Percentiles rank a stretch among this genome's conserved stretches.
phyloP scores from a whole-genome alignment of 2,113 vertebrate species.

The Tympanuchus pallidicinctus region DNA sequence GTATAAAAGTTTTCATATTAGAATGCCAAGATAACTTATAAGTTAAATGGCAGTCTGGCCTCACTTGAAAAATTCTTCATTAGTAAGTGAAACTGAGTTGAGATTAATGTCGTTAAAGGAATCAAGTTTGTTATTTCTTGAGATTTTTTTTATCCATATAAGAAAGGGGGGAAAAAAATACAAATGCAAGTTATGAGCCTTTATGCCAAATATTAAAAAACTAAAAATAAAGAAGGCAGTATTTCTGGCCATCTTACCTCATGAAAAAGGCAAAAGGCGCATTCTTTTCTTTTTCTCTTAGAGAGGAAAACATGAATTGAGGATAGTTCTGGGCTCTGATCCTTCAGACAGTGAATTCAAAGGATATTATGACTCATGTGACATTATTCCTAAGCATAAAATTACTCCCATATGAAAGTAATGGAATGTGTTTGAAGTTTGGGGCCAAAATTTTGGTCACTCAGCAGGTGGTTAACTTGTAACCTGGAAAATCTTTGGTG shows the following conservation, averaged over 20 bases:
- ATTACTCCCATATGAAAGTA: constrained; percentile 69
- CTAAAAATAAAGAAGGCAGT: fast-evolving
- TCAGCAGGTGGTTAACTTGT: constrained; percentile 65
- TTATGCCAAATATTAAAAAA: not conserved
- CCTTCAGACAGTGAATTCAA: constrained; percentile 63
- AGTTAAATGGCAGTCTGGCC: constrained; percentile 3
- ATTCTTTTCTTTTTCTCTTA: not conserved
- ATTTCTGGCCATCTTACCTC: not conserved
- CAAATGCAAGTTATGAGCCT: not conserved
- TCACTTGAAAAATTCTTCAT: not conserved
- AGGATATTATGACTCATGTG: constrained; percentile 67
- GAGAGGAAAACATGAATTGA: constrained; percentile 26
- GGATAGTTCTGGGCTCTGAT: constrained; percentile 55
- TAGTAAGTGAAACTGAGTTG: not conserved
- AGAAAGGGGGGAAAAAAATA: not conserved
- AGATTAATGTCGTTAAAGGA: not conserved
- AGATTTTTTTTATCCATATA: not conserved
- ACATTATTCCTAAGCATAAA: constrained; percentile 63
- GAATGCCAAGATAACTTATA: not conserved
- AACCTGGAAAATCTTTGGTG: constrained; percentile 63
- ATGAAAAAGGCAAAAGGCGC: not conserved
- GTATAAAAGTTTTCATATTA: constrained; percentile 1
- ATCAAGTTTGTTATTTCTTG: not conserved
- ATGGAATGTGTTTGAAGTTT: constrained; percentile 68
- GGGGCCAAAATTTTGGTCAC: constrained; percentile 56